These are phyloP conservation scores for Galleria mellonella DNA, from an alignment of 1,140 invertebrate genomes.

Conservation along the genomic window DNA sequence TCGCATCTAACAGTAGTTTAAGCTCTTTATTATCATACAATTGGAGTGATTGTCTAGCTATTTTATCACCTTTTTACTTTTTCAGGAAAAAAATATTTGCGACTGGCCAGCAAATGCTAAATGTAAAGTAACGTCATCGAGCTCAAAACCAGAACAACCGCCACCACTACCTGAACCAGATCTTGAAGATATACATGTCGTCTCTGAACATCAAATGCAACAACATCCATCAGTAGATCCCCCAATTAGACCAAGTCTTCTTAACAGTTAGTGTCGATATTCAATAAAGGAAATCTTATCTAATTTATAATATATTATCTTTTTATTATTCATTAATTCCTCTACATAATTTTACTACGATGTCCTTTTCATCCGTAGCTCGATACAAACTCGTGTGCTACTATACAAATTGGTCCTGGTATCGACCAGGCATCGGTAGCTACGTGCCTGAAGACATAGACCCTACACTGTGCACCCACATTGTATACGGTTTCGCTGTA, in stretches of 20 bases:
- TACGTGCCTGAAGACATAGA: constrained; percentile 91
- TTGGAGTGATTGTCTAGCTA: no score
- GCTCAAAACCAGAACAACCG: constrained; percentile 18
- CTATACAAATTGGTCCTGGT: constrained; percentile 97
- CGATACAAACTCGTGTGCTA: constrained; percentile 90
- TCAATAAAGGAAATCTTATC: background rate
- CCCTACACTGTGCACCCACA: constrained; percentile 90
- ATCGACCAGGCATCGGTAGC: constrained; percentile 86
- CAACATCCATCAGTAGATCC: constrained; percentile 7
- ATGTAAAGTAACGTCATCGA: constrained; percentile 69
- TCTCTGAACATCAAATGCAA: no score
- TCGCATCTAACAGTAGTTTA: no score
- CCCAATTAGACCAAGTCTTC: constrained; percentile 14
- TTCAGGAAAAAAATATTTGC: constrained; percentile 77
- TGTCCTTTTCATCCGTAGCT: constrained; percentile 43
- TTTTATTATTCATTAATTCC: constrained; percentile 4
- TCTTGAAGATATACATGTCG: no score
- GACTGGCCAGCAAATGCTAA: constrained; percentile 86
- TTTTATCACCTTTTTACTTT: constrained; percentile 9
- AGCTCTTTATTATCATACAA: no score
- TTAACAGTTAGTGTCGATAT: constrained; percentile 27
- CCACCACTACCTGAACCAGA: constrained; percentile 5
- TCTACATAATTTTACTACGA: constrained; percentile 1
- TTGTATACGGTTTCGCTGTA: constrained; percentile 94
- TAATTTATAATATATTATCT: constrained; percentile 4